Evolutionary conservation across 2,888 invertebrate genomes (phyloP).

Genomic region (Baronia brevicornis): DNA sequence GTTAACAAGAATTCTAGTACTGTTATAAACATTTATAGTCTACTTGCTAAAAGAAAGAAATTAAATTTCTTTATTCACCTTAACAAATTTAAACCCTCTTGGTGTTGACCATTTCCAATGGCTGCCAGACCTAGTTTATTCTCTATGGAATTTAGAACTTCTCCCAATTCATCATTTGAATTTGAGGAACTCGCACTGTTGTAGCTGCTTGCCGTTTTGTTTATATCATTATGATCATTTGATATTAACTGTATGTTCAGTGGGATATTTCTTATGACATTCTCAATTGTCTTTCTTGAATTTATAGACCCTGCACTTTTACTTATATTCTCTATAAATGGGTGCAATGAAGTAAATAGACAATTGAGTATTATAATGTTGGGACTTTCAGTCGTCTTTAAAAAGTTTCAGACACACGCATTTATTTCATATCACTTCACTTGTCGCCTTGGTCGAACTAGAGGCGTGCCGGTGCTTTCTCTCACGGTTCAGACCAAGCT

Average conservation of each 20-base stretch:
- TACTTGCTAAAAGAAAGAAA: constrained; percentile 4
- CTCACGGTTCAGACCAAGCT: too few relatives aligned
- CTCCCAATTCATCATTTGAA: constrained; percentile 57
- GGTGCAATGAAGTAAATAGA: constrained; percentile 35
- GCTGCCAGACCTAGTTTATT: constrained; percentile 76
- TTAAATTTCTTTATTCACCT: constrained; percentile 39
- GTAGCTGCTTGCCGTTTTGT: constrained; percentile 21
- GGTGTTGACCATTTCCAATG: constrained; percentile 70
- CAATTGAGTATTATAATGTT: constrained; percentile 29
- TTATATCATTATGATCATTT: constrained; percentile 43
- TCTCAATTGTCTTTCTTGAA: constrained; percentile 36
- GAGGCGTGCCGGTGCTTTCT: too few relatives aligned
- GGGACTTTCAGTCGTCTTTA: constrained; percentile 26
- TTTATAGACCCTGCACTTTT: constrained; percentile 31
- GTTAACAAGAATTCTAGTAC: too few relatives aligned
- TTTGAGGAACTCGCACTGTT: constrained; percentile 31
- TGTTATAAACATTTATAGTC: constrained; percentile 9
- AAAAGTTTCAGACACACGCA: too few relatives aligned
- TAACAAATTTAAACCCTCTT: constrained; percentile 72
- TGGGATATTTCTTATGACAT: constrained; percentile 35
- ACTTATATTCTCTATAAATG: constrained; percentile 35
- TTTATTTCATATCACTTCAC: too few relatives aligned
- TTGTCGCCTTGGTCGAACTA: too few relatives aligned
- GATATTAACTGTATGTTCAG: constrained; percentile 54
- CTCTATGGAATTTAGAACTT: constrained; percentile 76